These are phyloP conservation scores for Liolophura sinensis DNA, from an alignment of 1,140 invertebrate genomes.

Conservation along the genomic window DNA sequence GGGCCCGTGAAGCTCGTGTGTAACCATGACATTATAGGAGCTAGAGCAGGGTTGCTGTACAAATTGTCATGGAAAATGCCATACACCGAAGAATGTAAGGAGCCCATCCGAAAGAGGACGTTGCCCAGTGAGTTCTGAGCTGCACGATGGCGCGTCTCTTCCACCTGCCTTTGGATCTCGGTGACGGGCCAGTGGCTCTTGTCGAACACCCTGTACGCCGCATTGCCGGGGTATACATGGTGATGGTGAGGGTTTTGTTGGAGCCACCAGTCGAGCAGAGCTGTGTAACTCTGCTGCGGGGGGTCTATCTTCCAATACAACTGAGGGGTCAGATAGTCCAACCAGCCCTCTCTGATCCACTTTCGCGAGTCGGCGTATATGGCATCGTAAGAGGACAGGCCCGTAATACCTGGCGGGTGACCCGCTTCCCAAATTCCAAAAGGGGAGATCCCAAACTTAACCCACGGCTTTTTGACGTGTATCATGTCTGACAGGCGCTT, in stretches of 20 bases:
- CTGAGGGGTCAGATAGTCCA: slow-evolving; percentile 52
- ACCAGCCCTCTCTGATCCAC: slow-evolving; percentile 50
- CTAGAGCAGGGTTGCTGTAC: slow-evolving; percentile 29
- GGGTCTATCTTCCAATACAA: slow-evolving; percentile 53
- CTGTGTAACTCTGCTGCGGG: slow-evolving; percentile 44
- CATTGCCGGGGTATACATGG: slow-evolving; percentile 41
- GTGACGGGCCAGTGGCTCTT: slow-evolving; percentile 30
- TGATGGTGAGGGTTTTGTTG: slow-evolving; percentile 28
- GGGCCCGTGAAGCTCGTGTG: slow-evolving; percentile 5
- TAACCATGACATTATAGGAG: slow-evolving; percentile 39
- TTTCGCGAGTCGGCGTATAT: slow-evolving; percentile 48
- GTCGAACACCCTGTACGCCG: slow-evolving; percentile 20
- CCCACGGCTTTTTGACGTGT: slow-evolving; percentile 31
- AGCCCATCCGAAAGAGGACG: slow-evolving; percentile 46
- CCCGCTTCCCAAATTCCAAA: slow-evolving; percentile 52
- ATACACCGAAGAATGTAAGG: slow-evolving; percentile 43
- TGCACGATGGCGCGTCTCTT: slow-evolving; percentile 25
- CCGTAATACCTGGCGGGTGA: slow-evolving; percentile 36
- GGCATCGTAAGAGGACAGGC: slow-evolving; percentile 38
- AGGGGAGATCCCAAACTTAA: slow-evolving; percentile 50
- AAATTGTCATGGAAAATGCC: slow-evolving; percentile 25
- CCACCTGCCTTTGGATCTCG: slow-evolving; percentile 42
- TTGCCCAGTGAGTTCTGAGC: slow-evolving; percentile 33
- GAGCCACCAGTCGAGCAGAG: slow-evolving; percentile 49
- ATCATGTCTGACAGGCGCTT: slow-evolving; percentile 29